Base-by-base conservation (phyloP, 2,113 vertebrate genomes). In the Delphinapterus leucas region DNA sequence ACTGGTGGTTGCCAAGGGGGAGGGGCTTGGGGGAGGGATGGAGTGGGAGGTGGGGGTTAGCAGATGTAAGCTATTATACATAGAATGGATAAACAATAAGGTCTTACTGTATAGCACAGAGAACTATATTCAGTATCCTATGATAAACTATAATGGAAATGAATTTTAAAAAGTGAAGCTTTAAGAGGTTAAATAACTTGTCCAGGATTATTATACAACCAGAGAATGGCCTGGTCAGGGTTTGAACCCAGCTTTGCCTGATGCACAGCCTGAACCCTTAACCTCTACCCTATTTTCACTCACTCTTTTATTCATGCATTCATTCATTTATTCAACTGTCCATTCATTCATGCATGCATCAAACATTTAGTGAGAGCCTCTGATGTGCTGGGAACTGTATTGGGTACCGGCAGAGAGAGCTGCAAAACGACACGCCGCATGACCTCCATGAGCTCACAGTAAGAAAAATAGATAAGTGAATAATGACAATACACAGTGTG, bases 101-200 rank as follows among this genome's bases (percentile, higher is more conserved):
- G 47, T 49, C 74, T 28, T 53, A 77, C 74, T 33, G 44, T 47
- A 33, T 53, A 53, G 74, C 44, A 53, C 74, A 77, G 28, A 33
- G 74, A 77, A 53, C 47, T 53, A n/a, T 53, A 77, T 77, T 77
- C 47, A 77, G 49, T 77, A 77, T 33, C 31, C 47, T 77, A 21
- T 53, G 47, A 77, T 53, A n/a, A 77, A 77, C 74, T 10, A 53
- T 21, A 53, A 76, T 31, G 20, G 74, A 53, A 77, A 18, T 53
- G 53, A 53, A 53, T 77, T 76, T 49, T 77, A 3, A 74, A 92
- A 93, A 88, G 3, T 31, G 65, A 90, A 26, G 11, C 4, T 96
- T 58, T 65, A 63, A 41, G 58, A 95, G 18, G 21, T 90, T 82
- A 90, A 89, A 90, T 88, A 92, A 84, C n/a, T 71, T 88, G 11